Evolutionary conservation across 2,113 vertebrate species (phyloP).

Genomic region (Aegithalos caudatus): DNA sequence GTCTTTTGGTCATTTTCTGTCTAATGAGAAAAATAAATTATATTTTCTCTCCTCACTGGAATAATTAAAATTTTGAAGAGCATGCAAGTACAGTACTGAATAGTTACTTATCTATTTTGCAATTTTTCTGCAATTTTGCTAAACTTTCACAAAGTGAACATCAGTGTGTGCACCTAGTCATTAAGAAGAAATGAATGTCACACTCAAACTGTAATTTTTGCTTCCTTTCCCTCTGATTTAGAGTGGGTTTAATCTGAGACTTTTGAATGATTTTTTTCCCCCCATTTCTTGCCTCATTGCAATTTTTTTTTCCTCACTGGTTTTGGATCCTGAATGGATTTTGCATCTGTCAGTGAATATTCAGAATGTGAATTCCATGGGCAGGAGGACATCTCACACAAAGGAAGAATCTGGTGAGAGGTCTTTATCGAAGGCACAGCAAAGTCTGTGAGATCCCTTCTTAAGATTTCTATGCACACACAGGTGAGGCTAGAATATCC

Average conservation of each 20-base stretch:
- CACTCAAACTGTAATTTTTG: background rate
- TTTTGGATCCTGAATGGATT: background rate
- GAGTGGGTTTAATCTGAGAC: background rate
- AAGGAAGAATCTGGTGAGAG: background rate
- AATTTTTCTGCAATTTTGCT: background rate
- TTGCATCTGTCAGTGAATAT: background rate
- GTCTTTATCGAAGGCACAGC: background rate
- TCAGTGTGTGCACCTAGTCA: background rate
- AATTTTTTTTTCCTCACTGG: background rate
- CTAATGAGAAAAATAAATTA: background rate
- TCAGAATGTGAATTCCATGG: background rate
- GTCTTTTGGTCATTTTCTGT: background rate
- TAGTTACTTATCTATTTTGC: background rate
- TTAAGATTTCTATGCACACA: background rate
- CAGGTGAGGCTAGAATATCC: fast-evolving
- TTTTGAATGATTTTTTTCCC: fast-evolving
- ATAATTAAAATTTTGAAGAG: conserved; percentile 20
- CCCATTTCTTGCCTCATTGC: background rate
- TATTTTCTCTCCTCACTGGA: background rate
- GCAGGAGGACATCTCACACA: background rate
- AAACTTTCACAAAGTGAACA: background rate
- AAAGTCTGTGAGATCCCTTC: background rate
- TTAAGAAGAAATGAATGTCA: background rate
- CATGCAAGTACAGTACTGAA: background rate
- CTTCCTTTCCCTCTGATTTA: background rate